These are phyloP conservation scores for Aplidium turbinatum DNA, from an alignment of 23 tunicate genomes.

Conservation along the genomic window DNA sequence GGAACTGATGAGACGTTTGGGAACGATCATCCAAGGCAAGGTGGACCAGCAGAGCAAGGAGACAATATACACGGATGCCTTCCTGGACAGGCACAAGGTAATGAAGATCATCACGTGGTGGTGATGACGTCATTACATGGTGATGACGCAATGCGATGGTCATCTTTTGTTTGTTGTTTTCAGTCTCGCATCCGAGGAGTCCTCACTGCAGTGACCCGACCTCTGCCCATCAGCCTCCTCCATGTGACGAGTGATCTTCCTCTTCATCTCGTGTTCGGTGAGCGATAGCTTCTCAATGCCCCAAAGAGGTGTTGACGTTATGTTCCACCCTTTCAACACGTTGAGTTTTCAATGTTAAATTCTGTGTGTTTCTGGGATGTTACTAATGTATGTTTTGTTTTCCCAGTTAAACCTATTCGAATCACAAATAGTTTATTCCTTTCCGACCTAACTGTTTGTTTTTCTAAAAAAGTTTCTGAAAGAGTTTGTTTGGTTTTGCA, in stretches of 20 bases:
- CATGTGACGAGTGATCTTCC: constrained; percentile 8
- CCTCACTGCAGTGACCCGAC: constrained; percentile 73
- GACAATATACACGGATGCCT: constrained; percentile 79
- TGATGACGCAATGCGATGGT: too few relatives aligned
- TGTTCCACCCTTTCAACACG: not conserved
- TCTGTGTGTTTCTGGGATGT: too few relatives aligned
- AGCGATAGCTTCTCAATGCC: not conserved
- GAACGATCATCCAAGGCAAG: constrained; percentile 57
- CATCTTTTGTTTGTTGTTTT: not conserved
- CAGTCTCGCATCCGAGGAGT: constrained; percentile 76
- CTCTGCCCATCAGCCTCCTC: constrained; percentile 29
- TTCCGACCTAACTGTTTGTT: too few relatives aligned
- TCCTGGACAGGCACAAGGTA: constrained; percentile 70
- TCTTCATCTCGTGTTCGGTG: not conserved
- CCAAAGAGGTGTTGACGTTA: not conserved
- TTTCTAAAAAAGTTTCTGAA: too few relatives aligned
- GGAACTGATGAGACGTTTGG: constrained; percentile 53
- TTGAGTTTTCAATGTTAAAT: not conserved
- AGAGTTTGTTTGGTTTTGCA: too few relatives aligned
- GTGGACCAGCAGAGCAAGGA: constrained; percentile 58
- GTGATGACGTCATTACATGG: not conserved
- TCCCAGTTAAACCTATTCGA: too few relatives aligned
- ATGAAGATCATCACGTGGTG: not conserved
- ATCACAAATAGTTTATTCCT: too few relatives aligned
- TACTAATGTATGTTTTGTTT: too few relatives aligned